phyloP scores from a whole-genome alignment of 2,797 vertebrate species.

The Thamnophis elegans region DNA sequence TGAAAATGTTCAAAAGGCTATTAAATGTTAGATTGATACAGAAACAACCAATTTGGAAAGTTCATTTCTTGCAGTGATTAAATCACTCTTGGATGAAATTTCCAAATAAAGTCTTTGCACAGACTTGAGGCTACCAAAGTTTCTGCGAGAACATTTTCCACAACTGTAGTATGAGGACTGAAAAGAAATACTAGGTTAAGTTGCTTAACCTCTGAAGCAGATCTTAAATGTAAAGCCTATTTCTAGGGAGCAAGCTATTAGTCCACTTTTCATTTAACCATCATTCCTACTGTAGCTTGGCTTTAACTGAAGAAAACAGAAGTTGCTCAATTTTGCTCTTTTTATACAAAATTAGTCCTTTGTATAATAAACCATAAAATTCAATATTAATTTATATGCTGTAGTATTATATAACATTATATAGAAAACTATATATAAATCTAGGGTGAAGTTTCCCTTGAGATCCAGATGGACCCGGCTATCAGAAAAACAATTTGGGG shows the following conservation, averaged over 20 bases:
- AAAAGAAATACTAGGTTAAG: not conserved
- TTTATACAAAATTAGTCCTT: not conserved
- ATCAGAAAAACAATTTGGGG: too few species aligned
- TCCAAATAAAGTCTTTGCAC: not conserved
- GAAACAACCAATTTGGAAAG: not conserved
- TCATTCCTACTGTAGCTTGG: not conserved
- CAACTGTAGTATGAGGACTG: not conserved
- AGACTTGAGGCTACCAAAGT: not conserved
- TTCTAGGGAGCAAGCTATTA: not conserved
- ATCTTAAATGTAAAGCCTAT: not conserved
- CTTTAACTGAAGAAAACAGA: not conserved
- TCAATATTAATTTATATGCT: not conserved
- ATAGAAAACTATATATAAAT: not conserved
- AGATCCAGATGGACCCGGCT: not conserved
- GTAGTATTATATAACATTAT: not conserved
- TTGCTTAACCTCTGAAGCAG: not conserved
- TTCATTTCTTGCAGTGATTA: not conserved
- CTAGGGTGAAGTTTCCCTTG: not conserved
- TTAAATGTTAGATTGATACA: not conserved
- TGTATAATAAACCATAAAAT: not conserved
- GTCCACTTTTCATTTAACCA: not conserved
- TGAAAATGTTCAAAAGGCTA: not conserved
- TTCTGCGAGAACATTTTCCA: not conserved
- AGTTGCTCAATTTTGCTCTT: not conserved
- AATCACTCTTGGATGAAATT: not conserved